Conservation (phyloP, 53 echinoderm and acorn worm species). For the Temnopleurus reevesii region DNA sequence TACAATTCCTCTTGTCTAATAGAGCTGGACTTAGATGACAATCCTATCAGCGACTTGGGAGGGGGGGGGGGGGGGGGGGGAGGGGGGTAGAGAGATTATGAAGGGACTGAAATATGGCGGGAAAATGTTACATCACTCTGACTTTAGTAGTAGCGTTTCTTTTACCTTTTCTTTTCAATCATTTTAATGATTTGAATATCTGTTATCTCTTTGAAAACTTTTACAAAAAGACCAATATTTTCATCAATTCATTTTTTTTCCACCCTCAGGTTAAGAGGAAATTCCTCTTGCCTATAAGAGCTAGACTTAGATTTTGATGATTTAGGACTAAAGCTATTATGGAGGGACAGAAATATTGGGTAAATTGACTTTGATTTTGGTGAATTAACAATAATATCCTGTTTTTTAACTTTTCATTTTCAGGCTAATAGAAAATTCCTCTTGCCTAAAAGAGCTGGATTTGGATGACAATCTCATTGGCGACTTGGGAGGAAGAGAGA, state of each 20-base stretch:
- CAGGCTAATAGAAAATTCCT: slow-evolving; percentile 88
- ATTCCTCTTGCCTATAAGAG: slow-evolving; percentile 92
- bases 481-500: slow-evolving; percentile 91
- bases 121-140: no score
- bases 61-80: no score
- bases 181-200: no score
- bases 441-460: slow-evolving; percentile 91
- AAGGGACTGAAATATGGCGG: slow-evolving; percentile 76
- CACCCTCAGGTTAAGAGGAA: slow-evolving; percentile 74
- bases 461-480: slow-evolving; percentile 95
- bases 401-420: no score
- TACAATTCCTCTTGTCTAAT: slow-evolving; percentile 86
- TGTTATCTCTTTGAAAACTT: no score
- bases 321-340: slow-evolving; percentile 89
- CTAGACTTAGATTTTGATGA: slow-evolving; percentile 94
- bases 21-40: slow-evolving; percentile 93
- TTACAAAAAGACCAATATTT: no score
- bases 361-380: no score
- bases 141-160: no score
- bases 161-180: no score
- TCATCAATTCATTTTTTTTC: no score
- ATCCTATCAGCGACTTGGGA: slow-evolving; percentile 86
- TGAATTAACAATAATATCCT: no score
- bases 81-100: slow-evolving; percentile 78
- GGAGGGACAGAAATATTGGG: slow-evolving; percentile 83